These are phyloP conservation scores for Cryptosula pallasiana DNA, from an alignment of 2,888 invertebrate genomes.

Conservation along the genomic window DNA sequence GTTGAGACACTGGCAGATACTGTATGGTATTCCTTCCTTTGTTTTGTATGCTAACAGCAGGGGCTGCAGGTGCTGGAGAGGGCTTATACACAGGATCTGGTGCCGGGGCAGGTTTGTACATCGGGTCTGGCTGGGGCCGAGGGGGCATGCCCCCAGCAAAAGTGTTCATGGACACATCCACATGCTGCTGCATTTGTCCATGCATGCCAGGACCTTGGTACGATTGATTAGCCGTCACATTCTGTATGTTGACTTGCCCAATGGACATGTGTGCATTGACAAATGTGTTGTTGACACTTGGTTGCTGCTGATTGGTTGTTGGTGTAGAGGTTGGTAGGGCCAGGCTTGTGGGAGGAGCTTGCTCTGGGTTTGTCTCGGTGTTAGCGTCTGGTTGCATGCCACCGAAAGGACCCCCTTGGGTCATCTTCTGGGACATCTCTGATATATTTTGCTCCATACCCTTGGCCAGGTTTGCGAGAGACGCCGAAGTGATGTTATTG, in stretches of 20 bases:
- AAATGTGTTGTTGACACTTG: conserved; percentile 56
- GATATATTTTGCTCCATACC: conserved; percentile 40
- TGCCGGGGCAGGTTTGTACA: conserved; percentile 1
- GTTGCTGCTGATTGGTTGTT: conserved; percentile 30
- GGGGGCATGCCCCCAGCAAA: conserved; percentile 3
- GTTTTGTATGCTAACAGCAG: conserved; percentile 16
- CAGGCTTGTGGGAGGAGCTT: neutral
- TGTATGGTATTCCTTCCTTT: conserved; percentile 8
- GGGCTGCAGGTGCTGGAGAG: neutral
- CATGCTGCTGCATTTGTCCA: conserved; percentile 7
- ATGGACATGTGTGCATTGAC: conserved; percentile 57
- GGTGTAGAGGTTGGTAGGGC: conserved; percentile 25
- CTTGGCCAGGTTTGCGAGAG: conserved; percentile 50
- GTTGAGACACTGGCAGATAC: conserved; percentile 5
- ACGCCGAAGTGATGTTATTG: conserved; percentile 48
- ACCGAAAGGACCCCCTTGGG: conserved; percentile 53
- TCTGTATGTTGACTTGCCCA: conserved; percentile 57
- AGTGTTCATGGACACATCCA: conserved; percentile 17
- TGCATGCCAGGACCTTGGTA: conserved; percentile 10
- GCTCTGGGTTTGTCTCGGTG: too few relatives aligned
- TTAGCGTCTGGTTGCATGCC: conserved; percentile 41
- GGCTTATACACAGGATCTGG: neutral
- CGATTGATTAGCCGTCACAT: conserved; percentile 33
- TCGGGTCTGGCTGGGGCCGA: neutral
- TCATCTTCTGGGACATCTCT: conserved; percentile 52